These are phyloP conservation scores for Neoarius graeffei DNA, from an alignment of 2,113 vertebrate species.

Conservation along the genomic window DNA sequence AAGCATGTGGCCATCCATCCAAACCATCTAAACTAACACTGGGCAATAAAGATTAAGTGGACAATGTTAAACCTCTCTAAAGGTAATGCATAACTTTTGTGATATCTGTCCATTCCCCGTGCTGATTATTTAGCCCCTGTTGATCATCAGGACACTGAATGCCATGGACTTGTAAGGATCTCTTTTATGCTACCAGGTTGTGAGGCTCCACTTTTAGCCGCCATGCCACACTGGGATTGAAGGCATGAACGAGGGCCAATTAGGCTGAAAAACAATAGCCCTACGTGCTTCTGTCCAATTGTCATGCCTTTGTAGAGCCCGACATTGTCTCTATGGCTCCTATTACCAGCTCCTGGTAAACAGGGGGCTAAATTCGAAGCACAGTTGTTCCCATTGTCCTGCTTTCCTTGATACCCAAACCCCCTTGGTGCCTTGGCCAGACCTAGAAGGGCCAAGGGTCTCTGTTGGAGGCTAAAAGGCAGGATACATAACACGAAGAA, in stretches of 20 bases:
- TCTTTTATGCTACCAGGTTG: conserved; percentile 65
- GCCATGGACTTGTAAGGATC: conserved; percentile 78
- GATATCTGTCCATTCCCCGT: conserved; percentile 48
- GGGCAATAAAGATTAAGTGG: conserved; percentile 61
- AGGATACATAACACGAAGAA: conserved; percentile 67
- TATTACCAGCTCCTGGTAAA: conserved; percentile 78
- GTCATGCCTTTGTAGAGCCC: conserved; percentile 74
- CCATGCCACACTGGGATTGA: conserved; percentile 63
- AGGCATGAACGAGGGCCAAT: conserved; percentile 70
- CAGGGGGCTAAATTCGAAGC: conserved; percentile 79
- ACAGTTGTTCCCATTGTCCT: conserved; percentile 82
- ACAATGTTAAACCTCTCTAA: conserved; percentile 58
- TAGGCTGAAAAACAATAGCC: conserved; percentile 83
- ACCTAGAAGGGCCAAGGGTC: conserved; percentile 63
- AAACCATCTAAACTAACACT: conserved; percentile 57
- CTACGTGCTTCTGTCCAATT: conserved; percentile 64
- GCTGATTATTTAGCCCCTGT: conserved; percentile 6
- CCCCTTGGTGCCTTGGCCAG: conserved; percentile 48
- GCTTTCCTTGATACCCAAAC: conserved; percentile 73
- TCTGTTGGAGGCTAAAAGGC: conserved; percentile 71
- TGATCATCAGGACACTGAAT: conserved; percentile 56
- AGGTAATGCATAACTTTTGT: conserved; percentile 66
- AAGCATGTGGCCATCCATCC: conserved; percentile 45
- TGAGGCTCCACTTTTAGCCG: conserved; percentile 72
- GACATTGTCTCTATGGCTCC: conserved; percentile 72